phyloP scores from a whole-genome alignment of 2,888 invertebrate genomes.

The Alviniconcha strummeri region DNA sequence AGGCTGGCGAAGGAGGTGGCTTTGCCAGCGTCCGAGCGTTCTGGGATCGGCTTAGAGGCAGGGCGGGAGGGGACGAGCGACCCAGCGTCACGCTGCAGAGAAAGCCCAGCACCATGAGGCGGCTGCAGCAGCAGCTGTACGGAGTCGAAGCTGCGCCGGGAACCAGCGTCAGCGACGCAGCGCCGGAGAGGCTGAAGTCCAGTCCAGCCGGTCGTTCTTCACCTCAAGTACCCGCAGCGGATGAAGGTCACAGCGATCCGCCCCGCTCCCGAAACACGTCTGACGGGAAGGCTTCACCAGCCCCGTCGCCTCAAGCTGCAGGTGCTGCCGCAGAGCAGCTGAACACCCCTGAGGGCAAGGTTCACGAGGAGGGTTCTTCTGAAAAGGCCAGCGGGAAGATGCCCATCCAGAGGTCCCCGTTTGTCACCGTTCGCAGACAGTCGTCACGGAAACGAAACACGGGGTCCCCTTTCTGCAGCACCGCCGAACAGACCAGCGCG shows the following conservation, averaged over 20 bases:
- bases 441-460: not conserved
- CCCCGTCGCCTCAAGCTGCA: too few species aligned
- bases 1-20: not conserved
- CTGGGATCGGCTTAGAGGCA: slow-evolving; percentile 7
- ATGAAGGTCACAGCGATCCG: not conserved
- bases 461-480: too few species aligned
- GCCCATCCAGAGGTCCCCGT: slow-evolving; percentile 13
- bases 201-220: too few species aligned
- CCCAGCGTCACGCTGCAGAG: slow-evolving; percentile 1
- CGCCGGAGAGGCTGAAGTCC: not conserved
- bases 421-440: slow-evolving; percentile 16
- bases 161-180: too few species aligned
- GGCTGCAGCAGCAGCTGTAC: slow-evolving; percentile 10
- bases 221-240: too few species aligned
- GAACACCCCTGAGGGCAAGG: too few species aligned
- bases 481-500: too few species aligned
- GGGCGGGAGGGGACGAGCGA: not conserved
- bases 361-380: too few species aligned
- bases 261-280: not conserved
- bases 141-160: too few species aligned
- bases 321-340: too few species aligned
- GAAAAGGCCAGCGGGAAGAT: not conserved
- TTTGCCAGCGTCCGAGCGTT: slow-evolving; percentile 17
- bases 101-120: slow-evolving; percentile 22
- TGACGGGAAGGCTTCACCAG: too few species aligned